Evolutionary conservation across 1,140 invertebrate species (phyloP).

Genomic region (Cydia strobilella): DNA sequence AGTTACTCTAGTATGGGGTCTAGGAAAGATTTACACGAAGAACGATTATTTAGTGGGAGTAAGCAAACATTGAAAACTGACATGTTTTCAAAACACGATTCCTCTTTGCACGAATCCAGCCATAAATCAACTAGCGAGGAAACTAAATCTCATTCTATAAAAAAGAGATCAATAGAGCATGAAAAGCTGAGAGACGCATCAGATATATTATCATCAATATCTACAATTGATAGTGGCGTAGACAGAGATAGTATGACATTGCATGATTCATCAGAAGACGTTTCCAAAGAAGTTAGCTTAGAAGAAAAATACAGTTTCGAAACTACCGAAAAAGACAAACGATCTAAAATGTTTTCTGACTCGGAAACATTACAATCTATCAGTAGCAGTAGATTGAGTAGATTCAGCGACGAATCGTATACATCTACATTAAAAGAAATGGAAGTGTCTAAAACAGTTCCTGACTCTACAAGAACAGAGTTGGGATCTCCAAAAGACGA

Average conservation of each 20-base stretch:
- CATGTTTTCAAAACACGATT: conserved; percentile 3
- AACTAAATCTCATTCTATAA: conserved; percentile 24
- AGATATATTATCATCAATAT: conserved; percentile 44
- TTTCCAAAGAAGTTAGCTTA: conserved; percentile 70
- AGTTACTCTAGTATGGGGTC: conserved; percentile 23
- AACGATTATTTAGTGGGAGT: not conserved
- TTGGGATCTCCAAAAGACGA: conserved; percentile 47
- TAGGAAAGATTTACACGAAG: not conserved
- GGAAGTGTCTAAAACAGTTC: conserved; percentile 15
- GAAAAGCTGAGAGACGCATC: conserved; percentile 34
- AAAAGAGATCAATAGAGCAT: conserved; percentile 38
- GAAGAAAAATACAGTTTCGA: conserved; percentile 76
- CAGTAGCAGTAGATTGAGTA: conserved; percentile 37
- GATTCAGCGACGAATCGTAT: conserved; percentile 24
- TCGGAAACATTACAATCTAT: conserved; percentile 36
- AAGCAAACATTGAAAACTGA: not conserved
- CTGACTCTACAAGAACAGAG: conserved; percentile 29
- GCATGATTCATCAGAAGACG: conserved; percentile 65
- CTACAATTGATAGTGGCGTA: conserved; percentile 47
- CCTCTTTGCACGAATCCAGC: not conserved
- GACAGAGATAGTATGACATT: conserved; percentile 48
- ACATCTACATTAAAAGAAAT: conserved; percentile 41
- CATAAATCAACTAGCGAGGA: conserved; percentile 10
- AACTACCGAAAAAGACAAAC: conserved; percentile 58
- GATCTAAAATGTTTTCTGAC: conserved; percentile 39